Conservation (phyloP, 2,113 vertebrate genomes). For the Maccullochella peelii region DNA sequence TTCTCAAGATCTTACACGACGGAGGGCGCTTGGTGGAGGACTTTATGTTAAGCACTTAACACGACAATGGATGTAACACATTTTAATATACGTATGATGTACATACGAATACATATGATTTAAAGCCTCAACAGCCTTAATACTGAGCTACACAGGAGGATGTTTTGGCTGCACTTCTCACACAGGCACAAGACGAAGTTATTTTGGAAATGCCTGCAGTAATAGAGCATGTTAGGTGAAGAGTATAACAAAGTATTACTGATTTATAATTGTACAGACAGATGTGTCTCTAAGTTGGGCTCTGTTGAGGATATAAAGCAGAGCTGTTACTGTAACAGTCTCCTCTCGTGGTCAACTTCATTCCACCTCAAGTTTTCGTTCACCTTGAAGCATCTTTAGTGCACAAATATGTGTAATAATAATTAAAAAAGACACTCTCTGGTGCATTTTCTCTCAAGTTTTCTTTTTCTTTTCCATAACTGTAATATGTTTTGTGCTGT, state of each 20-base stretch:
- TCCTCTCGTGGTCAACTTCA: not conserved
- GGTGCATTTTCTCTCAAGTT: not conserved
- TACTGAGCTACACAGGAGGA: not conserved
- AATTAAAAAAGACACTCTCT: not conserved
- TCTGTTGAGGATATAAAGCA: not conserved
- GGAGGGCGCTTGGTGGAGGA: not conserved
- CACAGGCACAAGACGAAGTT: not conserved
- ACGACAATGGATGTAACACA: constrained; percentile 1
- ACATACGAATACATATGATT: no score
- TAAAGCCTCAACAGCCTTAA: not conserved
- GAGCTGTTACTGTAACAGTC: not conserved
- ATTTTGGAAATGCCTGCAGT: not conserved
- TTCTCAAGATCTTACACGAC: constrained; percentile 29
- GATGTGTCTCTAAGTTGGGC: not conserved
- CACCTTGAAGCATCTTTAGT: not conserved
- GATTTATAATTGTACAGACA: not conserved
- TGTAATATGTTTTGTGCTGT: not conserved
- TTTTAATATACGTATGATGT: no score
- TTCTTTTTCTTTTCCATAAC: not conserved
- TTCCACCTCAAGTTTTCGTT: not conserved
- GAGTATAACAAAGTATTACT: not conserved
- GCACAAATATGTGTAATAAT: not conserved
- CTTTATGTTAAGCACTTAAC: constrained; percentile 23
- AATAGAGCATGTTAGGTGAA: not conserved
- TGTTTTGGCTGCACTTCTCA: not conserved